phyloP scores from a whole-genome alignment of 2,888 invertebrate species.

The Aphrophora alni region DNA sequence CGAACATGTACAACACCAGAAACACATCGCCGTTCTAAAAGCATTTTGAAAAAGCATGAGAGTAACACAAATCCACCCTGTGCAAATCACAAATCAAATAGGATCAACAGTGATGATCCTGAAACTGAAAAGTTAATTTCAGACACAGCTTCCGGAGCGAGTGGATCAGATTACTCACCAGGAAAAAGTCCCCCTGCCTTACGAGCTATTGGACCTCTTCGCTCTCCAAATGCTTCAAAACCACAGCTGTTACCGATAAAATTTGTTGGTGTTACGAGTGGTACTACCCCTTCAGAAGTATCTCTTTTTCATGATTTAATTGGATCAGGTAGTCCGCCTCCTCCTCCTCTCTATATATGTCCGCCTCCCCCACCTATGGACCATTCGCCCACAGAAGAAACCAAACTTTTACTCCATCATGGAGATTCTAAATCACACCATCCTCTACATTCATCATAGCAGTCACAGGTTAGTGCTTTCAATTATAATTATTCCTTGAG shows the following conservation, averaged over 20 bases:
- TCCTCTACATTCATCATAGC: conserved; percentile 48
- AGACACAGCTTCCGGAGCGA: conserved; percentile 66
- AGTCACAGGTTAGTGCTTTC: conserved; percentile 44
- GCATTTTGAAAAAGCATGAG: conserved; percentile 79
- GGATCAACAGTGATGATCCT: conserved; percentile 64
- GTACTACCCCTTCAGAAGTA: conserved; percentile 51
- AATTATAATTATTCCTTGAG: background rate
- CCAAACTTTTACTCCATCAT: conserved; percentile 54
- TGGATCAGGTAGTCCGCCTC: conserved; percentile 46
- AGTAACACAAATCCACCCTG: conserved; percentile 56
- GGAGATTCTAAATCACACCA: conserved; percentile 42
- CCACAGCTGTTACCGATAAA: conserved; percentile 54
- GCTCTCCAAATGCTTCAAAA: conserved; percentile 50
- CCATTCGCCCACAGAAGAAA: conserved; percentile 62
- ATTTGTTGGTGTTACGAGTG: conserved; percentile 56
- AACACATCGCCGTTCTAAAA: conserved; percentile 72
- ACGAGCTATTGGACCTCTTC: conserved; percentile 40
- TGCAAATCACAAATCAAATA: conserved; percentile 55
- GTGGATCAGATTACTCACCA: conserved; percentile 59
- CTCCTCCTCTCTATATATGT: conserved; percentile 60
- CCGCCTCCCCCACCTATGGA: conserved; percentile 63
- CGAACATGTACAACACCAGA: conserved; percentile 68
- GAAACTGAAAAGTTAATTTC: conserved; percentile 78
- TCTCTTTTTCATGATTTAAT: conserved; percentile 59
- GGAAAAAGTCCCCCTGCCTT: conserved; percentile 51